Evolutionary conservation across 2,888 invertebrate genomes (phyloP).

Genomic region (Ceramica pisi): DNA sequence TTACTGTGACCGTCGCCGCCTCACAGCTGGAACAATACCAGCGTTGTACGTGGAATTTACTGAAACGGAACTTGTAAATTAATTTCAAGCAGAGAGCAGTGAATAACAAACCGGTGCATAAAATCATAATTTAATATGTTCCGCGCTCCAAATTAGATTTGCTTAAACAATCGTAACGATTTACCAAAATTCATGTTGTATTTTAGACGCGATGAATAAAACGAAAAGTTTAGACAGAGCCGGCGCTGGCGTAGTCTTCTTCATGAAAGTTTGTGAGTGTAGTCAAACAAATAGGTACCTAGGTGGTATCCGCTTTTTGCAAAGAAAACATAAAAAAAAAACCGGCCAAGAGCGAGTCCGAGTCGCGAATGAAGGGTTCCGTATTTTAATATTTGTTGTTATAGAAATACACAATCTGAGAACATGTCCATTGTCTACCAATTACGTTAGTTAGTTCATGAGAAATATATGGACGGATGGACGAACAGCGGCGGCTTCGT

Average conservation of each 20-base stretch:
- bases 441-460: too few species aligned
- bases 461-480: too few species aligned
- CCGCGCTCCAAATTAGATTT: conserved; percentile 40
- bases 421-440: too few species aligned
- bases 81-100: conserved; percentile 42
- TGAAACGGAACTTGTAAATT: conserved; percentile 54
- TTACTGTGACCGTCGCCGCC: background rate
- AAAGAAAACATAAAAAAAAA: background rate
- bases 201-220: conserved; percentile 2
- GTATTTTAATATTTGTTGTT: too few species aligned
- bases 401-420: too few species aligned
- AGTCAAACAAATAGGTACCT: conserved; percentile 7
- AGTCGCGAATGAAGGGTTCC: too few species aligned
- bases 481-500: too few species aligned
- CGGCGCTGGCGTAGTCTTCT: background rate
- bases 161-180: conserved; percentile 31
- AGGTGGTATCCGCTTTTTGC: background rate
- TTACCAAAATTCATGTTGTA: conserved; percentile 14
- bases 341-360: too few species aligned
- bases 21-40: conserved; percentile 13
- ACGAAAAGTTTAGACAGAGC: conserved; percentile 5
- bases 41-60: conserved; percentile 18
- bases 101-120: conserved; percentile 60
- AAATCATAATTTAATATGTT: conserved; percentile 57
- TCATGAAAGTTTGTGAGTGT: conserved; percentile 7